These are phyloP conservation scores for Meta bourneti DNA, from an alignment of 2,888 invertebrate genomes.

Conservation along the genomic window DNA sequence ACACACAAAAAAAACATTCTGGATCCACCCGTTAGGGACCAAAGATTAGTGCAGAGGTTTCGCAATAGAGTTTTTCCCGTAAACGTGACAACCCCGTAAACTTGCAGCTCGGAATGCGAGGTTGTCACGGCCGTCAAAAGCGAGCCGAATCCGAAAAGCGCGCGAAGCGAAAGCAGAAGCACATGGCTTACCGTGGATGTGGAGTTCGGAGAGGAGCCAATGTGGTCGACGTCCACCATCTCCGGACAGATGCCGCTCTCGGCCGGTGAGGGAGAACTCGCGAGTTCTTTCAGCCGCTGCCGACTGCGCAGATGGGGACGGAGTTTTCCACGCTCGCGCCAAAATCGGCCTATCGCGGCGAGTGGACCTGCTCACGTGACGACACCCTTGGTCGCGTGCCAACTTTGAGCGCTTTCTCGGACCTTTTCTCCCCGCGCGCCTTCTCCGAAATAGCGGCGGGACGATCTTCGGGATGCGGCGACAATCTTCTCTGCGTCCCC, in stretches of 20 bases:
- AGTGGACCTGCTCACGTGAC: constrained; percentile 52
- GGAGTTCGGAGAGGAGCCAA: constrained; percentile 54
- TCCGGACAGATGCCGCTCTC: constrained; percentile 15
- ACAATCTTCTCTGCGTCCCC: background rate
- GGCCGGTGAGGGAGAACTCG: background rate
- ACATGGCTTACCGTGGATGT: constrained; percentile 57
- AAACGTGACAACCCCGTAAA: background rate
- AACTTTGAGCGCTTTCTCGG: constrained; percentile 53
- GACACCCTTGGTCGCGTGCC: constrained; percentile 69
- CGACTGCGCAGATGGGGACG: constrained; percentile 42
- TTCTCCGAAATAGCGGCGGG: constrained; percentile 18
- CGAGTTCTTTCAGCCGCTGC: constrained; percentile 20
- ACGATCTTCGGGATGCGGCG: constrained; percentile 7
- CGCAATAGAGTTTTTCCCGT: background rate
- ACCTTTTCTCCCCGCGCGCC: constrained; percentile 34
- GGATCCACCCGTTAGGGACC: no score
- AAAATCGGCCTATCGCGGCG: constrained; percentile 45
- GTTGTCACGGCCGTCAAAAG: no score
- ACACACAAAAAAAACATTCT: no score
- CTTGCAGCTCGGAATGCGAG: background rate
- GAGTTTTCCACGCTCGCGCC: constrained; percentile 68
- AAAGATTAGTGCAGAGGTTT: no score
- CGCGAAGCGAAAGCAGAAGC: constrained; percentile 4
- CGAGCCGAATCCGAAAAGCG: background rate
- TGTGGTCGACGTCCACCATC: constrained; percentile 66